These are phyloP conservation scores for Ciconia stormi DNA, from an alignment of 2,113 vertebrate genomes.

Conservation along the genomic window DNA sequence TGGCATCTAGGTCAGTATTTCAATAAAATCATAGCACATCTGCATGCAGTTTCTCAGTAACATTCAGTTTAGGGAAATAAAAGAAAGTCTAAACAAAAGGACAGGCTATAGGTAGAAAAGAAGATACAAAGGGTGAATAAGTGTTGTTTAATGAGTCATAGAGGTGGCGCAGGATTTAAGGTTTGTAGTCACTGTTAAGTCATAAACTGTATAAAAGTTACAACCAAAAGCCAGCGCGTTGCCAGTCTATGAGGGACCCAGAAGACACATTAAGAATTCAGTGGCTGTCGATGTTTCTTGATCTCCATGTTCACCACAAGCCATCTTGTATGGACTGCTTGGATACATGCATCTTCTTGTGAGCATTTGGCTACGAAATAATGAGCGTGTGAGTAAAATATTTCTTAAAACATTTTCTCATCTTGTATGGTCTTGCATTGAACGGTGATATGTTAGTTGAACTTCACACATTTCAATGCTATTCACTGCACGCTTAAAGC, in stretches of 20 bases:
- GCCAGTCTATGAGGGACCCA: neutral
- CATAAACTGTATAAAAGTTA: neutral
- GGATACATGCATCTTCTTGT: neutral
- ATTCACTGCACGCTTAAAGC: neutral
- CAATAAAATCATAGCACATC: neutral
- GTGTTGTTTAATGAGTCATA: neutral
- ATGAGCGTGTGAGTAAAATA: neutral
- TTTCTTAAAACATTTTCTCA: neutral
- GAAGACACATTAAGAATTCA: neutral
- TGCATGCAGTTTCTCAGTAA: neutral
- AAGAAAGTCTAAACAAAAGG: neutral
- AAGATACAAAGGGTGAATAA: neutral
- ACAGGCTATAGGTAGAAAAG: neutral
- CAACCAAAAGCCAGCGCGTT: neutral
- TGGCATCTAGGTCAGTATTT: neutral
- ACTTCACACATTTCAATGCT: neutral
- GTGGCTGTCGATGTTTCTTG: neutral
- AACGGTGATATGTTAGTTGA: neutral
- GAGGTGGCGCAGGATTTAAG: neutral
- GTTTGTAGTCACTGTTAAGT: neutral
- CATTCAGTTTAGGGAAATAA: neutral
- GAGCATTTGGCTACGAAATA: neutral
- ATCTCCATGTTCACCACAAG: neutral
- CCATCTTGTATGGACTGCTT: neutral
- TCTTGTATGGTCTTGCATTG: neutral